Conservation (phyloP, 2,797 vertebrate species). For the Parotocinclus haroldoi region DNA sequence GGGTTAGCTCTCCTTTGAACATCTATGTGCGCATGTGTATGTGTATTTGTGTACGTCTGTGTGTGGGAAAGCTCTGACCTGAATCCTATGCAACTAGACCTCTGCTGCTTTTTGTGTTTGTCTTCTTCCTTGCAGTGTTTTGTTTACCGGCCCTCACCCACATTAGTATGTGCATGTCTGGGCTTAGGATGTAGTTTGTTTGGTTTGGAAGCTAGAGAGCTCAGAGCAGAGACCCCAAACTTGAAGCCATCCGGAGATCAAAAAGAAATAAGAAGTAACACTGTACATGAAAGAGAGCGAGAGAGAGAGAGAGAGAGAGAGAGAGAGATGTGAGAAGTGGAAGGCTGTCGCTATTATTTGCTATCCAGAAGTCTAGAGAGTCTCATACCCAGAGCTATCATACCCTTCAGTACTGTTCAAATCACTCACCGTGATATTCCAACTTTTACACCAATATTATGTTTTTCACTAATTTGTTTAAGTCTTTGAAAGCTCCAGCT, state of each 20-base stretch:
- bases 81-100: constrained; percentile 60
- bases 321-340: constrained; percentile 16
- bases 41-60: constrained; percentile 59
- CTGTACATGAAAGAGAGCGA: constrained; percentile 13
- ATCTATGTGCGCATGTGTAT: constrained; percentile 22
- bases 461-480: no score
- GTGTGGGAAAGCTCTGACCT: constrained; percentile 82
- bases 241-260: constrained; percentile 44
- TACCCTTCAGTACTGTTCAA: constrained; percentile 43
- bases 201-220: constrained; percentile 67
- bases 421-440: constrained; percentile 49
- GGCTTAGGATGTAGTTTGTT: constrained; percentile 59
- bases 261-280: constrained; percentile 40
- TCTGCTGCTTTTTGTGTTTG: constrained; percentile 52
- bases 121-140: constrained; percentile 60
- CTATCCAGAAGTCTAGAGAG: constrained; percentile 10
- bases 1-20: constrained; percentile 42
- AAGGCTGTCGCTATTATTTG: constrained; percentile 13
- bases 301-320: constrained; percentile 1
- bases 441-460: constrained; percentile 28
- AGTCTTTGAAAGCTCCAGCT: constrained; percentile 19
- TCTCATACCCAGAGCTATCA: constrained; percentile 8
- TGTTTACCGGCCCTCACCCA: constrained; percentile 63
- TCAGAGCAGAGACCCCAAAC: constrained; percentile 57
- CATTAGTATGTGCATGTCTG: constrained; percentile 36